Evolutionary conservation across 2,888 invertebrate species (phyloP), one percentile per base, ranked within the genome.

Genomic region (Gnatocerus cornutus): DNA sequence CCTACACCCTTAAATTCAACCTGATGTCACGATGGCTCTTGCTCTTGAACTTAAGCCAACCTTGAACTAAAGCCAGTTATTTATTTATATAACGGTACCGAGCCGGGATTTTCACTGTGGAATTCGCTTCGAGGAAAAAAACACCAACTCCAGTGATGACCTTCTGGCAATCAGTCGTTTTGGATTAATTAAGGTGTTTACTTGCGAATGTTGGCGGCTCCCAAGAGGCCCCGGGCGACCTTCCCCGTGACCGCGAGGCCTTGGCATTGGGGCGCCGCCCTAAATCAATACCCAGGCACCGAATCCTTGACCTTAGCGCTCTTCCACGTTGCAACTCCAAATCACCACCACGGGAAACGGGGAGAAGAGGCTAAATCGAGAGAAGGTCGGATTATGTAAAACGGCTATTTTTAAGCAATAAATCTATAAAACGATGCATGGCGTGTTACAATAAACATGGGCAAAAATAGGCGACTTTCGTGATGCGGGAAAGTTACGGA

Each of bases 271-370:
- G 75, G 70, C 68, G 72, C 73, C 73, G 72, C 75, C 75, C 72
- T 59, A 70, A 73, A 74, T 74, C 73, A 72, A 74, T 74, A 74
- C 68, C 64, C 53, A 73, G 71, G 72, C 74, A 74, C 77, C 74
- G 73, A 70, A 74, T 68, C 80, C 80, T 79, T 79, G 78, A 79
- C 77, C 78, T 77, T 77, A 77, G 75, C 76, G 14, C 63, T 70
- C 46, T 50, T 58, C 33, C 39, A 39, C 55, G 43, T 45, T 61
- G 53, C 64, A 63, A 46, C 43, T 56, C 39, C 30, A 55, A 55
- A 55, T 30, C 16, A 21, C 12, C 21, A 58, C 45, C 27, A 14
- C 9, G 41, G 12, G 12, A 12, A 12, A 41, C 41, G 41, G 9
- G 10, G 12, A 41, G 41, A 33, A 6, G 41, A 7, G 41, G 12